phyloP scores from a whole-genome alignment of 2,113 vertebrate species.

The Equus quagga region DNA sequence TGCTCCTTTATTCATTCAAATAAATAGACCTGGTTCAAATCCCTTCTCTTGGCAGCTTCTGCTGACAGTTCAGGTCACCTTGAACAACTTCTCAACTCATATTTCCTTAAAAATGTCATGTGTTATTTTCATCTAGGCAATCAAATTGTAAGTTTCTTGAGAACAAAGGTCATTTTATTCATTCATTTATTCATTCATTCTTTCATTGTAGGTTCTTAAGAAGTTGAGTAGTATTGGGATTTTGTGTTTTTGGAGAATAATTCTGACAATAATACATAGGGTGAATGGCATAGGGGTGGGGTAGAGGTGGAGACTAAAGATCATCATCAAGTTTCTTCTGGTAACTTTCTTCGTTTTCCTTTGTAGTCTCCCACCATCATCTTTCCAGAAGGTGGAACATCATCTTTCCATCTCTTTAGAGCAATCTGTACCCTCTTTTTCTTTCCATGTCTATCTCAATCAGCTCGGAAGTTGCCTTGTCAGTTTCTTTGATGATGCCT shows the following conservation, averaged over 20 bases:
- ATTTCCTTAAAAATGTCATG: conserved; percentile 33
- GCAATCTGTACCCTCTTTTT: not conserved
- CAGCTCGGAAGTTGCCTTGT: not conserved
- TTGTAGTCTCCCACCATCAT: not conserved
- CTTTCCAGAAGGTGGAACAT: not conserved
- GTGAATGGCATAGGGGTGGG: not conserved
- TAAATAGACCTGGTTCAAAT: not conserved
- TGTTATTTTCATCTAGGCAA: conserved; percentile 11
- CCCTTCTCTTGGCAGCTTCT: not conserved
- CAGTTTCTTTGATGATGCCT: not conserved
- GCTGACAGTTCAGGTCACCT: not conserved
- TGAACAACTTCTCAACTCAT: conserved; percentile 37
- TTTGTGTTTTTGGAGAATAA: conserved; percentile 1
- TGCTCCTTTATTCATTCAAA: not conserved
- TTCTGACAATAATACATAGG: not conserved
- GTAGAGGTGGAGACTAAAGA: not conserved
- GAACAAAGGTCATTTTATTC: conserved; percentile 12
- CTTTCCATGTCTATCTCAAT: not conserved
- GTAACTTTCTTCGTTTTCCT: not conserved
- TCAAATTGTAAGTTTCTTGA: conserved; percentile 3
- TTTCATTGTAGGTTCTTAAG: not conserved
- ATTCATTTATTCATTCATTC: not conserved
- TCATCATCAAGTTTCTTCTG: not conserved
- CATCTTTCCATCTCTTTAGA: not conserved
- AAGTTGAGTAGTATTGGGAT: not conserved